These are phyloP conservation scores for Luehdorfia chinensis DNA, from an alignment of 1,140 invertebrate species.

Conservation along the genomic window DNA sequence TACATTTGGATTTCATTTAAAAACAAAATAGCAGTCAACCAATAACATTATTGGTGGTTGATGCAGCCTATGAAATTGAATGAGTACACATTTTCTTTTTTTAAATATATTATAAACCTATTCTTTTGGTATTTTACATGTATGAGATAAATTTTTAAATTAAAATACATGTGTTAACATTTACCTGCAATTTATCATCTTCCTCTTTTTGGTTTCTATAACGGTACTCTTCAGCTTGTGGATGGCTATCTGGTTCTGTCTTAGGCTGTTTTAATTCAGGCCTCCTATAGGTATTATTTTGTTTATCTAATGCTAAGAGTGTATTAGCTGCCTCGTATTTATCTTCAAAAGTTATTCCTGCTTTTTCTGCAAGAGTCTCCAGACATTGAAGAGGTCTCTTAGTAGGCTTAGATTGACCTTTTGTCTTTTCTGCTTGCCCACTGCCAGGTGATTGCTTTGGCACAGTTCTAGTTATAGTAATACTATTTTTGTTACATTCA, in stretches of 20 bases:
- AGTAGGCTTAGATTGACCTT: conserved; percentile 38
- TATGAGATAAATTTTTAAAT: no score
- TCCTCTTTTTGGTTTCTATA: conserved; percentile 67
- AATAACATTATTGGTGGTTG: no score
- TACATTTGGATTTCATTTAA: no score
- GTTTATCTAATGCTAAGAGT: conserved; percentile 76
- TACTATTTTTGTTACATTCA: conserved; percentile 64
- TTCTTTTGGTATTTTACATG: no score
- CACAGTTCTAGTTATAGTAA: conserved; percentile 64
- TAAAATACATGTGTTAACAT: no score
- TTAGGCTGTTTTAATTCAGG: conserved; percentile 61
- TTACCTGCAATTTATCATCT: conserved; percentile 67
- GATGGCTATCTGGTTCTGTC: conserved; percentile 49
- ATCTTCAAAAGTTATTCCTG: conserved; percentile 82
- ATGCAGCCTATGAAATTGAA: no score
- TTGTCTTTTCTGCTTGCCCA: conserved; percentile 45
- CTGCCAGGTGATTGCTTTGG: conserved; percentile 54
- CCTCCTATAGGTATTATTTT: conserved; percentile 56
- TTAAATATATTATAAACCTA: no score
- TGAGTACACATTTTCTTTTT: no score
- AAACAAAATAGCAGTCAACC: no score
- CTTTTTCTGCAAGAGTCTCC: conserved; percentile 82
- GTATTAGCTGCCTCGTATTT: conserved; percentile 82
- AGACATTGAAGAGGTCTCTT: conserved; percentile 80
- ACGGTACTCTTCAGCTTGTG: conserved; percentile 53